These are phyloP conservation scores for Sturmia bella DNA, from an alignment of 2,888 invertebrate species.

Conservation along the genomic window DNA sequence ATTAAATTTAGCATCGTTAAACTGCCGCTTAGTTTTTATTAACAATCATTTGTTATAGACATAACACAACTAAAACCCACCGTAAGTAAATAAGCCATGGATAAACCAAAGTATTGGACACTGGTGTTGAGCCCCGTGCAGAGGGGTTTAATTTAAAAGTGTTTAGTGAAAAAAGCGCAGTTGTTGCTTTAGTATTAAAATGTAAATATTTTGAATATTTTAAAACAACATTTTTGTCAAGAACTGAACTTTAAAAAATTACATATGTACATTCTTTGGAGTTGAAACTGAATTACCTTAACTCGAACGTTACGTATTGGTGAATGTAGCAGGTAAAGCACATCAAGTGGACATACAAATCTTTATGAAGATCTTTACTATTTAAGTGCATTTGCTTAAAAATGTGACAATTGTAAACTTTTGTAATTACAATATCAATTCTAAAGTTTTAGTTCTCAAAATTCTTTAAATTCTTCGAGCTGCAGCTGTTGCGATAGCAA, in stretches of 20 bases:
- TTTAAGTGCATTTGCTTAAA: slow-evolving; percentile 61
- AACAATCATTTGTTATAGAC: slow-evolving; percentile 61
- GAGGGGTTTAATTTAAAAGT: not conserved
- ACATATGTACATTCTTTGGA: too few species aligned
- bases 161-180: slow-evolving; percentile 45
- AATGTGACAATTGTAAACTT: slow-evolving; percentile 69
- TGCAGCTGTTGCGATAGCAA: not conserved
- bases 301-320: too few species aligned
- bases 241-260: too few species aligned
- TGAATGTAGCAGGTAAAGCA: slow-evolving; percentile 23
- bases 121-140: not conserved
- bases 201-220: too few species aligned
- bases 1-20: slow-evolving; percentile 64
- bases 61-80: slow-evolving; percentile 12
- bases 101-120: not conserved
- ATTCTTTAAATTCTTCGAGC: not conserved
- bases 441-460: slow-evolving; percentile 24
- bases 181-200: too few species aligned
- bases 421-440: slow-evolving; percentile 55
- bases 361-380: not conserved
- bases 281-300: too few species aligned
- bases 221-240: too few species aligned
- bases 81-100: slow-evolving; percentile 16
- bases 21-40: slow-evolving; percentile 65
- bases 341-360: slow-evolving; percentile 21